Conservation (phyloP, 1,140 invertebrate species). For the Chelonus insularis region DNA sequence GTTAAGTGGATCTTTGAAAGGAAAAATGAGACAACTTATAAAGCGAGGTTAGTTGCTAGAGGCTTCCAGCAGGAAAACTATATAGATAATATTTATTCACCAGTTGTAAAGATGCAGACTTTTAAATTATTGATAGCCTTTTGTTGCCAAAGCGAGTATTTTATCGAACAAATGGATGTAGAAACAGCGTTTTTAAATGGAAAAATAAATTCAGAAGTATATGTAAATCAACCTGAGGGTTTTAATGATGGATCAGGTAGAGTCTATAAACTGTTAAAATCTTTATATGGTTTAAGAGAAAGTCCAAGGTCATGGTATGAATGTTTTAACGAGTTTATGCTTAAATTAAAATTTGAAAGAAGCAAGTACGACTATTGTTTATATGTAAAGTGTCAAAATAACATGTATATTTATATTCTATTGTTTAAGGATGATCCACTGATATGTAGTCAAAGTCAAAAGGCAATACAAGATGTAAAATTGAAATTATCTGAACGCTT, state of each 20-base stretch:
- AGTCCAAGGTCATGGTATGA: slow-evolving; percentile 34
- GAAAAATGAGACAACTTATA: slow-evolving; percentile 27
- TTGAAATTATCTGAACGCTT: slow-evolving; percentile 11
- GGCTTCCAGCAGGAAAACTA: slow-evolving; percentile 26
- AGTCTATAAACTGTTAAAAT: slow-evolving; percentile 33
- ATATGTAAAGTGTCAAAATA: slow-evolving; percentile 15
- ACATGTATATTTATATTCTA: slow-evolving; percentile 13
- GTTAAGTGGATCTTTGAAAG: slow-evolving; percentile 32
- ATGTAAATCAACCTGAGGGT: slow-evolving; percentile 44
- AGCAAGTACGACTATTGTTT: slow-evolving; percentile 24
- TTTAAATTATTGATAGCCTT: slow-evolving; percentile 24
- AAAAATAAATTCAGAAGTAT: slow-evolving; percentile 42
- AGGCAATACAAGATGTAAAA: slow-evolving; percentile 18
- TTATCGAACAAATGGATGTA: slow-evolving; percentile 45
- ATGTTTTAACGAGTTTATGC: slow-evolving; percentile 15
- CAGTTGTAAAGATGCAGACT: slow-evolving; percentile 26
- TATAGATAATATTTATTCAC: slow-evolving; percentile 29
- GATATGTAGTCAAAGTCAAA: slow-evolving; percentile 16
- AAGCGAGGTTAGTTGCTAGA: slow-evolving; percentile 32
- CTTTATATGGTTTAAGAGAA: slow-evolving; percentile 40
- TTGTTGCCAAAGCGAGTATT: slow-evolving; percentile 10
- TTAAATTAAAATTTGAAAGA: slow-evolving; percentile 16
- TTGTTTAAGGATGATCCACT: slow-evolving; percentile 23
- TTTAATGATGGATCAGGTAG: slow-evolving; percentile 23
- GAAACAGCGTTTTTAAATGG: slow-evolving; percentile 50